Evolutionary conservation across 2,797 vertebrate species (phyloP).

Genomic region (Hylomyscus alleni): DNA sequence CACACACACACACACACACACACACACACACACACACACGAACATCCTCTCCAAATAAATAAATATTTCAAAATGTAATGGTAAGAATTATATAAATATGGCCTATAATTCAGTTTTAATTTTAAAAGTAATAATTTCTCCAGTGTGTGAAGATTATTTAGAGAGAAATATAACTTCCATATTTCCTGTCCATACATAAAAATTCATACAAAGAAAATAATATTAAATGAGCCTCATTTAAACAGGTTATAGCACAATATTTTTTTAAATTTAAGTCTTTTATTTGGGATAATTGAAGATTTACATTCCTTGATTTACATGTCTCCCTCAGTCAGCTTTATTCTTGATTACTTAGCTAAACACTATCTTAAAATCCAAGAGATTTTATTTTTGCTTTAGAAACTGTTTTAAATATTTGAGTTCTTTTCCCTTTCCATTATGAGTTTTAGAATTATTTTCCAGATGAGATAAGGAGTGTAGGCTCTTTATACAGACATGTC

Average conservation of each 20-base stretch:
- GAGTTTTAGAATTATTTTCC: background rate
- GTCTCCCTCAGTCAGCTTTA: background rate
- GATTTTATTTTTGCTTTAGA: conserved; percentile 2
- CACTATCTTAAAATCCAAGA: background rate
- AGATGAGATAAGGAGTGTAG: background rate
- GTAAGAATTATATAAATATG: conserved; percentile 23
- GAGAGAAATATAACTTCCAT: background rate
- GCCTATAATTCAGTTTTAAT: conserved; percentile 43
- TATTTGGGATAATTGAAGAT: background rate
- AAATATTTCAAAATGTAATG: conserved; percentile 41
- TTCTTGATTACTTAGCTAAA: background rate
- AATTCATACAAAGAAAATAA: conserved; percentile 34
- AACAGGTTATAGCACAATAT: background rate
- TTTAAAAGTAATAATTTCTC: conserved; percentile 29
- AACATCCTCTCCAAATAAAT: background rate
- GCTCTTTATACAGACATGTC: background rate
- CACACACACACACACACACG: background rate
- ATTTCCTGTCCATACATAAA: background rate
- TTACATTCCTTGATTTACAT: background rate
- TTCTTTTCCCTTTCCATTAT: conserved; percentile 18
- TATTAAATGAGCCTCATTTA: background rate
- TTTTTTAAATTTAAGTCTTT: no score
- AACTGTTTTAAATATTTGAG: background rate
- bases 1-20: background rate
- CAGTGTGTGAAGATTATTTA: conserved; percentile 19